Evolutionary conservation across 2,888 invertebrate genomes (phyloP).

Genomic region (Mycogona germanica): DNA sequence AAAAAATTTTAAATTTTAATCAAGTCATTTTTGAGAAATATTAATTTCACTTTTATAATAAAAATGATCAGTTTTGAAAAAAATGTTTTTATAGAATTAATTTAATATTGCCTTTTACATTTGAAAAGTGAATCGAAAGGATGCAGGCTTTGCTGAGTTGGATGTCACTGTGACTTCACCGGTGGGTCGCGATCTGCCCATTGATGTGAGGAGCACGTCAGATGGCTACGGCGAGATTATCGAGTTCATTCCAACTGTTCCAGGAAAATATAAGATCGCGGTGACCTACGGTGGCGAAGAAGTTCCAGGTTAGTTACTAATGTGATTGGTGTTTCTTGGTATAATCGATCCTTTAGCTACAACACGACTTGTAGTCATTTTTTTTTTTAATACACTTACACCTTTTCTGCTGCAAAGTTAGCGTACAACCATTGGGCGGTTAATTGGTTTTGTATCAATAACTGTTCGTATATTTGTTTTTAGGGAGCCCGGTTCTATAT

Average conservation of each 20-base stretch:
- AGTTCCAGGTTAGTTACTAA: slow-evolving; percentile 37
- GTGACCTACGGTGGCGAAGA: slow-evolving; percentile 45
- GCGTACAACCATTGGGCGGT: too few relatives aligned
- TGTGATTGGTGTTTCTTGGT: neutral
- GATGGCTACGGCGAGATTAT: slow-evolving; percentile 49
- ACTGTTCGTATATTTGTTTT: neutral
- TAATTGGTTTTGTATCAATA: neutral
- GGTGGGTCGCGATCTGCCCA: slow-evolving; percentile 65
- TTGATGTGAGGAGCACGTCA: slow-evolving; percentile 47
- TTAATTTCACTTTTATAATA: slow-evolving; percentile 16
- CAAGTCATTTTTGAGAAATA: neutral
- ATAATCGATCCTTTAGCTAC: neutral
- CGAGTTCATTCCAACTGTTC: slow-evolving; percentile 69
- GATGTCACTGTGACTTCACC: slow-evolving; percentile 81
- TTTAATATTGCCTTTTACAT: slow-evolving; percentile 24
- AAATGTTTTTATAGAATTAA: slow-evolving; percentile 1
- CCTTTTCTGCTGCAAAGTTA: neutral
- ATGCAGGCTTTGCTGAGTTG: slow-evolving; percentile 70
- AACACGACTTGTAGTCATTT: neutral
- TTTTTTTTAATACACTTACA: neutral
- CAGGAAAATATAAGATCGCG: slow-evolving; percentile 58
- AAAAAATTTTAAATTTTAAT: neutral
- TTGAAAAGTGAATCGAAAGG: slow-evolving; percentile 56
- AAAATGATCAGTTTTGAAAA: neutral
- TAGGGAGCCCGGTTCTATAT: slow-evolving; percentile 43